These are phyloP conservation scores for Shargacucullia verbasci DNA, from an alignment of 2,888 invertebrate species.

Conservation along the genomic window DNA sequence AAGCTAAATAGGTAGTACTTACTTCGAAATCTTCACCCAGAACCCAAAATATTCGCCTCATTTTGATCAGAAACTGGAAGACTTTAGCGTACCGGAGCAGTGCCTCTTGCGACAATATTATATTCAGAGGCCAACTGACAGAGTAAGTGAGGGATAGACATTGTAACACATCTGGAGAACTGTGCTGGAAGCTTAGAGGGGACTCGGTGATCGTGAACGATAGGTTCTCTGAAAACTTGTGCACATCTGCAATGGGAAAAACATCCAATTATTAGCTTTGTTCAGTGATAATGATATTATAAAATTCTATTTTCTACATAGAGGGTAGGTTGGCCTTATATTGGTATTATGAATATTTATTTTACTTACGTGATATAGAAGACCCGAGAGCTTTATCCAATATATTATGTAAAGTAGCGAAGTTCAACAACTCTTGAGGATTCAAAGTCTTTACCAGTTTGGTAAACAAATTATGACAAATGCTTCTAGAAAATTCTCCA, in stretches of 20 bases:
- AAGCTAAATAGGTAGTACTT: too few species aligned
- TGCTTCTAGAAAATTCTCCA: slow-evolving; percentile 93
- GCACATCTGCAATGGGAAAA: slow-evolving; percentile 75
- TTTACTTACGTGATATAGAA: slow-evolving; percentile 89
- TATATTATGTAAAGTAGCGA: slow-evolving; percentile 91
- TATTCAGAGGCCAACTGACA: slow-evolving; percentile 93
- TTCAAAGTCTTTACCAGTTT: slow-evolving; percentile 90
- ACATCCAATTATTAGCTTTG: not conserved
- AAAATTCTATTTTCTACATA: too few species aligned
- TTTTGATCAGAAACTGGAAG: slow-evolving; percentile 93
- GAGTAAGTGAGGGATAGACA: slow-evolving; percentile 92
- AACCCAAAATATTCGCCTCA: slow-evolving; percentile 93
- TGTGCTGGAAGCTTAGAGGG: slow-evolving; percentile 90
- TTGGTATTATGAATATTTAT: too few species aligned
- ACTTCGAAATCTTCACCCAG: slow-evolving; percentile 92
- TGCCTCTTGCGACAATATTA: slow-evolving; percentile 92
- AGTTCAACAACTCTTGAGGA: slow-evolving; percentile 92
- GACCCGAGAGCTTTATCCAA: slow-evolving; percentile 91
- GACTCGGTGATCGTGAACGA: slow-evolving; percentile 90
- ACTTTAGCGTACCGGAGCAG: slow-evolving; percentile 92
- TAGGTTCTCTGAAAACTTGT: slow-evolving; percentile 90
- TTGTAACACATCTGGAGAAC: slow-evolving; percentile 91
- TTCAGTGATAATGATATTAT: not conserved
- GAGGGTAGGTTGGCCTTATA: too few species aligned
- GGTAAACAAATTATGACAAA: slow-evolving; percentile 92